Percentiles rank a stretch among this genome's conserved stretches.
Evolutionary conservation across 2,888 invertebrate genomes (phyloP).

Genomic region (Andricus curvator): DNA sequence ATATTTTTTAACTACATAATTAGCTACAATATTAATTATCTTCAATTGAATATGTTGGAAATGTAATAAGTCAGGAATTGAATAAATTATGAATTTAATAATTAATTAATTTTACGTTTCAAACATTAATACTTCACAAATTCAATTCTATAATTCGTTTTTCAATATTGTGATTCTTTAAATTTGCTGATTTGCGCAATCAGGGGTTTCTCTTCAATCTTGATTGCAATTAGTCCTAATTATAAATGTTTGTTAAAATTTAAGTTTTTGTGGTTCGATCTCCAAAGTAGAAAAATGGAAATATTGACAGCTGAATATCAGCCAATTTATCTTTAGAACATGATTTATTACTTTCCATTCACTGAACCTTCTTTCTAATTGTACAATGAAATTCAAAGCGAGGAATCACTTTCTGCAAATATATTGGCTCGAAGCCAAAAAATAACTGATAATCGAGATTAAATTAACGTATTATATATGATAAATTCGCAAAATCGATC

Average conservation of each 20-base stretch:
- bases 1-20: no score
- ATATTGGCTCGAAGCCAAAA: not conserved
- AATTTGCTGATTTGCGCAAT: no score
- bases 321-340: not conserved
- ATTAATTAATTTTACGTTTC: no score
- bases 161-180: no score
- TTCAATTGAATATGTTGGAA: no score
- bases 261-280: not conserved
- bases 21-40: no score
- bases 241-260: no score
- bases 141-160: no score
- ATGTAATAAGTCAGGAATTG: not conserved
- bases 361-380: slow-evolving; percentile 14
- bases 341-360: not conserved
- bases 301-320: not conserved
- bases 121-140: no score
- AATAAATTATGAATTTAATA: not conserved
- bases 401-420: not conserved
- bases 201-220: no score
- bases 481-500: slow-evolving; percentile 19
- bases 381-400: not conserved
- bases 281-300: not conserved
- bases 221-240: no score
- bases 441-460: slow-evolving; percentile 1
- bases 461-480: not conserved